Evolutionary conservation across 2,113 vertebrate species (phyloP).

Genomic region (Procavia capensis): DNA sequence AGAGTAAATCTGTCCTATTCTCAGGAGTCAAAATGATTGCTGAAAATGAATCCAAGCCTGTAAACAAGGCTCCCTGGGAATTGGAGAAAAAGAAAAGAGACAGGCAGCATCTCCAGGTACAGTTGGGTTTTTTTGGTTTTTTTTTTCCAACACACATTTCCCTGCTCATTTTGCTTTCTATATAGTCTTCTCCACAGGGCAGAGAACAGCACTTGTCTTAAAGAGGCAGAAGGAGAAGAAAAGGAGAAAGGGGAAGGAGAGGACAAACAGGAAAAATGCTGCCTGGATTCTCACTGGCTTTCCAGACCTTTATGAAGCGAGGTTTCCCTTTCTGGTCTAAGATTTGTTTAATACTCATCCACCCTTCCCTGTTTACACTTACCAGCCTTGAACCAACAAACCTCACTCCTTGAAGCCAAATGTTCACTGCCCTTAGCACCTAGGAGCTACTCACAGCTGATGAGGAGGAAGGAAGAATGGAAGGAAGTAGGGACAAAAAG

Average conservation of each 20-base stretch:
- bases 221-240: neutral
- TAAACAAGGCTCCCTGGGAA: neutral
- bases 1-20: neutral
- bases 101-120: neutral
- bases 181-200: neutral
- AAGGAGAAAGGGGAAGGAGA: neutral
- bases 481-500: neutral
- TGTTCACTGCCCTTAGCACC: neutral
- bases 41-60: neutral
- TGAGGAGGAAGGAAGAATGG: neutral
- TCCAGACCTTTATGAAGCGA: neutral
- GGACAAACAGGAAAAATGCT: neutral
- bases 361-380: neutral
- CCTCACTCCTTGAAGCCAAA: neutral
- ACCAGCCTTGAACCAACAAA: neutral
- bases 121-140: no score
- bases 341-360: neutral
- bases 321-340: neutral
- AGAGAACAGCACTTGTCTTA: neutral
- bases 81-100: neutral
- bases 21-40: neutral
- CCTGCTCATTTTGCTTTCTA: neutral
- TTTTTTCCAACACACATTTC: neutral
- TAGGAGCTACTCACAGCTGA: neutral
- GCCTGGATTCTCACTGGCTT: neutral